These are phyloP conservation scores for Meloidogyne chitwoodi DNA, from an alignment of 1,140 invertebrate species.

Conservation along the genomic window DNA sequence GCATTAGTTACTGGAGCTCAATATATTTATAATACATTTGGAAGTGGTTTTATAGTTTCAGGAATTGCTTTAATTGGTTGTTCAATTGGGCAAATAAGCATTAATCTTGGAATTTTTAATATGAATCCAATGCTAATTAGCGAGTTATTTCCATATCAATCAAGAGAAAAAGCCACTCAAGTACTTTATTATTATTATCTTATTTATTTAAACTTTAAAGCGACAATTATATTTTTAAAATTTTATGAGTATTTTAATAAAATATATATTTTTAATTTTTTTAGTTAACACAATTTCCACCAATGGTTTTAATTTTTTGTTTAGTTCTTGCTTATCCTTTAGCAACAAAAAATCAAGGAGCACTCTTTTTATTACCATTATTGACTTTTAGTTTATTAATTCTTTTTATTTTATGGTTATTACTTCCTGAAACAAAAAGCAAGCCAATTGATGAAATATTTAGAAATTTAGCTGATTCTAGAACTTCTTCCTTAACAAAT, in stretches of 20 bases:
- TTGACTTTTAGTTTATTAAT: neutral
- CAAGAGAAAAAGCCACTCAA: slow-evolving; percentile 9
- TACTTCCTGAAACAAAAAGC: slow-evolving; percentile 11
- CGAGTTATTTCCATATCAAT: slow-evolving; percentile 15
- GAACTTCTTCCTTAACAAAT: neutral
- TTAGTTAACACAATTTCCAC: slow-evolving; percentile 1
- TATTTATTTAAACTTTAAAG: neutral
- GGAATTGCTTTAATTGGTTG: slow-evolving; percentile 7
- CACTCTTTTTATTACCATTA: slow-evolving; percentile 3
- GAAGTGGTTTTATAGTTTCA: neutral
- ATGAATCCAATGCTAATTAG: slow-evolving; percentile 15
- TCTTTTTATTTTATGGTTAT: neutral
- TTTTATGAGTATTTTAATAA: neutral
- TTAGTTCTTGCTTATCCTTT: slow-evolving; percentile 14
- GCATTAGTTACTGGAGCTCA: neutral
- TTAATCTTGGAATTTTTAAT: slow-evolving; percentile 13
- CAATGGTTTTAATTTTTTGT: neutral
- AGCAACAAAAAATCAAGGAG: neutral
- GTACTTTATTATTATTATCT: neutral
- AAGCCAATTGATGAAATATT: slow-evolving; percentile 19
- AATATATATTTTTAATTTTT: neutral
- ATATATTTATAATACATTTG: neutral
- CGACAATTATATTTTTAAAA: too few relatives aligned
- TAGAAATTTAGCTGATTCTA: slow-evolving; percentile 10
- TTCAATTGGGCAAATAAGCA: slow-evolving; percentile 2